phyloP scores from a whole-genome alignment of 2,797 vertebrate species.

The Threskiornis aethiopicus region DNA sequence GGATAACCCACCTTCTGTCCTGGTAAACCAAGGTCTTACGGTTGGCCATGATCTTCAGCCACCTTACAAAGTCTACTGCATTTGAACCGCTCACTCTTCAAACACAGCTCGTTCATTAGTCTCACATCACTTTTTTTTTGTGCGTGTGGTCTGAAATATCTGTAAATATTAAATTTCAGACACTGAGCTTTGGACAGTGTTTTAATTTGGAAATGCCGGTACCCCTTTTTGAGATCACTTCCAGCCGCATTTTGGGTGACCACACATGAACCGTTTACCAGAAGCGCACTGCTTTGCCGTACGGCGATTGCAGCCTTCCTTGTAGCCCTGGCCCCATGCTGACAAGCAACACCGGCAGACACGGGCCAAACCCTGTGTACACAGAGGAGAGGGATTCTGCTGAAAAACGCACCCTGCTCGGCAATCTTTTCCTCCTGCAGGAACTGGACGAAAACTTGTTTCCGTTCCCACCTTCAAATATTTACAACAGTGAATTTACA shows the following conservation, averaged over 20 bases:
- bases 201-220: neutral
- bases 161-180: neutral
- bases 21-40: neutral
- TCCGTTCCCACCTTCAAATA: neutral
- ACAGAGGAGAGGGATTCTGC: neutral
- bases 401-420: neutral
- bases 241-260: neutral
- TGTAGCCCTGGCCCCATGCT: neutral
- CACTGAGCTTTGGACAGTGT: neutral
- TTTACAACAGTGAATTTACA: neutral
- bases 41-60: neutral
- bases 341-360: neutral
- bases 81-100: neutral
- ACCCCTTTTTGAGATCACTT: neutral
- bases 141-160: neutral
- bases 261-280: neutral
- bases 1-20: neutral
- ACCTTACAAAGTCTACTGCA: neutral
- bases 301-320: neutral
- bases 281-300: fast-evolving
- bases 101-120: neutral
- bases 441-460: neutral
- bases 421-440: neutral
- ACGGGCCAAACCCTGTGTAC: neutral
- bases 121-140: neutral